These are phyloP conservation scores for Hofmannophila pseudospretella DNA, from an alignment of 2,888 invertebrate genomes.

Conservation along the genomic window DNA sequence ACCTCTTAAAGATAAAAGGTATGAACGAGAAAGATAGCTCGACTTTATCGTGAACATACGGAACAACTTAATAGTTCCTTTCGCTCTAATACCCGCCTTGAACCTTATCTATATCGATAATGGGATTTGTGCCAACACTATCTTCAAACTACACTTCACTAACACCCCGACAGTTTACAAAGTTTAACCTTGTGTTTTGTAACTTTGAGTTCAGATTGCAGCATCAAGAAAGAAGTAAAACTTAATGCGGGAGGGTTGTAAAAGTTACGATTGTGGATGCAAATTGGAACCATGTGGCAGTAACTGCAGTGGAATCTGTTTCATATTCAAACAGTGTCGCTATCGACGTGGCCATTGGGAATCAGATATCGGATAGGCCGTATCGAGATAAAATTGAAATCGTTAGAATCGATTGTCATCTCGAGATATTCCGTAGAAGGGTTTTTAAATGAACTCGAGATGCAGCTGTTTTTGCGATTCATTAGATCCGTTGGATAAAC, in stretches of 20 bases:
- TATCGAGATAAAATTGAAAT: conserved; percentile 55
- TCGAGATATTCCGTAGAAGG: conserved; percentile 37
- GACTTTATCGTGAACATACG: conserved; percentile 21
- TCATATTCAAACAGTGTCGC: conserved; percentile 51
- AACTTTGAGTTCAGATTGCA: conserved; percentile 12
- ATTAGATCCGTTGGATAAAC: conserved; percentile 1
- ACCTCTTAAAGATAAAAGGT: conserved; percentile 2
- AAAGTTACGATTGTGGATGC: conserved; percentile 33
- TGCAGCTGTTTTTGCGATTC: conserved; percentile 12
- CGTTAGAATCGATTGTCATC: conserved; percentile 45
- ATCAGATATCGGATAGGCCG: conserved; percentile 45
- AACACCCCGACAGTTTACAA: conserved; percentile 10
- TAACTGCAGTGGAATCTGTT: conserved; percentile 29
- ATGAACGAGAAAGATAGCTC: conserved; percentile 7
- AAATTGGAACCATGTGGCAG: conserved; percentile 48
- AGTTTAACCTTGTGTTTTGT: conserved; percentile 13
- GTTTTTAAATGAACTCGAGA: conserved; percentile 36
- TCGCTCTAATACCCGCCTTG: conserved; percentile 49
- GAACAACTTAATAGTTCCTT: conserved; percentile 60
- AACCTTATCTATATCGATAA: conserved; percentile 59
- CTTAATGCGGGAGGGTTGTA: conserved; percentile 35
- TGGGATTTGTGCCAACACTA: conserved; percentile 52
- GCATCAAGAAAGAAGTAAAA: conserved; percentile 2
- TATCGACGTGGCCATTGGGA: conserved; percentile 43
- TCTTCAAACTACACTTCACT: conserved; percentile 22